These are phyloP conservation scores for Paelopatides confundens DNA, from an alignment of 53 echinoderm and acorn worm species.

Conservation along the genomic window DNA sequence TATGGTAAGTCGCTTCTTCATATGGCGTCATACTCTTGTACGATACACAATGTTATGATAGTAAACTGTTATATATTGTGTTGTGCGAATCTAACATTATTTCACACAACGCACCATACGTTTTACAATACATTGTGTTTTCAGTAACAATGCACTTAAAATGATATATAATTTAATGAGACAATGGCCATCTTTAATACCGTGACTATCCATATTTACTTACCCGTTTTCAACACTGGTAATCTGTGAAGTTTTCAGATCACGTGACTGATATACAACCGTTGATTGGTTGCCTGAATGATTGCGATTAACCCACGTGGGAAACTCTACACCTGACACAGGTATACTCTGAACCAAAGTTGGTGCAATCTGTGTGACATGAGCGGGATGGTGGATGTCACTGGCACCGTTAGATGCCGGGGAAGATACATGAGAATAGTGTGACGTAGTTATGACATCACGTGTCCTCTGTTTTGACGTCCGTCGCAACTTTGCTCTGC, in stretches of 20 bases:
- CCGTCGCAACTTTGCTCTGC: slow-evolving; percentile 16
- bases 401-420: slow-evolving; percentile 2
- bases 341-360: slow-evolving; percentile 1
- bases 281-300: slow-evolving; percentile 28
- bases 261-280: slow-evolving; percentile 1
- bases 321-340: slow-evolving; percentile 5
- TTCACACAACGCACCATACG: too few relatives aligned
- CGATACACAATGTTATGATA: too few relatives aligned
- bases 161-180: too few relatives aligned
- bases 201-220: too few relatives aligned
- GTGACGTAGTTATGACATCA: background rate
- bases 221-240: background rate
- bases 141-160: too few relatives aligned
- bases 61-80: too few relatives aligned
- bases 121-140: too few relatives aligned
- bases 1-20: too few relatives aligned
- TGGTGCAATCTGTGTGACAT: background rate
- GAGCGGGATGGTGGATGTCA: background rate
- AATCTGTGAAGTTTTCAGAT: background rate
- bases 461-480: background rate
- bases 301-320: slow-evolving; percentile 3
- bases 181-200: too few relatives aligned
- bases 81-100: too few relatives aligned
- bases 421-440: background rate
- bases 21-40: too few relatives aligned